Base-by-base conservation (phyloP, 2,113 vertebrate genomes). In the Synchiropus splendidus region DNA sequence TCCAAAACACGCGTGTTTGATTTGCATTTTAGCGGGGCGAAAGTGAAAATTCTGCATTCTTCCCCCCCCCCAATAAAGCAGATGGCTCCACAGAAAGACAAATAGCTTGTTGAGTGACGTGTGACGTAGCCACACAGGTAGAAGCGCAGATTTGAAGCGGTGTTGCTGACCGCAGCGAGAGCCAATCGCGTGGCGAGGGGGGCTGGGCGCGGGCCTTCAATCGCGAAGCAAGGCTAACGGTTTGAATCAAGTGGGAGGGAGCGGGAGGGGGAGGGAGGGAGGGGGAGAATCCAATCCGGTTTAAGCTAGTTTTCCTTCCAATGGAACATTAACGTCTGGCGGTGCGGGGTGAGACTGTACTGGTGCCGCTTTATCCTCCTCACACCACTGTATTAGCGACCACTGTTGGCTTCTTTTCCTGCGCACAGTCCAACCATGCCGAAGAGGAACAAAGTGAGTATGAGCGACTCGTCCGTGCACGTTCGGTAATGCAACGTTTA, bases 271-370 rank as follows among this genome's bases (percentile, higher is more conserved):
- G 78, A 68, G 78, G 53, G 72, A 70, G 70, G 80, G 78, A 67
- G 78, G 77, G 67, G 73, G 81, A 76, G 81, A 82, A 83, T 83
- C 81, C 84, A 85, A 87, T 89, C 88, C 82, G 84, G 89, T 88
- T 91, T 88, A 64, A 90, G 87, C 89, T 85, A 85, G 89, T 89
- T 90, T n/a, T 79, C 69, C 74, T 80, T 81, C 82, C 82, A 79
- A 79, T 84, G 78, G 83, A 85, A 80, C 83, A 83, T 77, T 86
- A 86, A 75, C 76, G 80, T 78, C 72, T 83, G 62, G 66, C 72
- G 65, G 61, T 64, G 63, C 79, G 70, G 77, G 61, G 72, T 72
- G 70, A 67, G 54, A 75, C 72, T 75, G 64, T 77, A 81, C 70
- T 72, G 78, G 72, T 70, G 74, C 74, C 73, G 78, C 78, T 76